Percentiles rank a stretch among this genome's conserved stretches.
These are phyloP conservation scores for Silurus asotus DNA, from an alignment of 2,113 vertebrate genomes.

Conservation along the genomic window DNA sequence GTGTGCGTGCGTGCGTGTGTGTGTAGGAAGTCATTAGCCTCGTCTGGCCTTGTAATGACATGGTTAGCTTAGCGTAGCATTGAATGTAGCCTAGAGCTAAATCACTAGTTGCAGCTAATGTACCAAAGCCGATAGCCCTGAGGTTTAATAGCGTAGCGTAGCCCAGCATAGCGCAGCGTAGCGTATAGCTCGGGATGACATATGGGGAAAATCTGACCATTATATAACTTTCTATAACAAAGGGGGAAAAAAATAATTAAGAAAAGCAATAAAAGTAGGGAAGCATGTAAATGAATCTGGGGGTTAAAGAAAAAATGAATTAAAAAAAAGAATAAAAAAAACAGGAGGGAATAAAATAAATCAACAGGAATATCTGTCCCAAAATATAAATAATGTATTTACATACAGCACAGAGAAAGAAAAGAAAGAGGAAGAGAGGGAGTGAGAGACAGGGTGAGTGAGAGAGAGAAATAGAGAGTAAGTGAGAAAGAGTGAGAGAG, in stretches of 20 bases:
- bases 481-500: neutral
- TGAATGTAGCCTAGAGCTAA: slow-evolving; percentile 45
- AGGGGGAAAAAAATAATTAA: neutral
- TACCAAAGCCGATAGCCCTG: slow-evolving; percentile 19
- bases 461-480: neutral
- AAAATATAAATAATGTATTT: too few relatives aligned
- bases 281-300: neutral
- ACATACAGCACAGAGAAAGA: too few relatives aligned
- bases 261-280: neutral
- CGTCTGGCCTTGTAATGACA: slow-evolving; percentile 44
- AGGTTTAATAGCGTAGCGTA: neutral
- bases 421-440: too few relatives aligned
- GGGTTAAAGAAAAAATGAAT: neutral
- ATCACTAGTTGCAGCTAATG: slow-evolving; percentile 24
- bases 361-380: too few relatives aligned
- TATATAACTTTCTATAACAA: neutral
- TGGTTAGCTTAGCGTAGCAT: slow-evolving; percentile 50
- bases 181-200: neutral
- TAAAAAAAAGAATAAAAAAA: too few relatives aligned
- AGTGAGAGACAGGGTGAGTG: too few relatives aligned
- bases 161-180: neutral
- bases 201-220: neutral
- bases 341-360: too few relatives aligned
- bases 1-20: slow-evolving; percentile 3
- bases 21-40: slow-evolving; percentile 48